A percentile compares a stretch with the other conserved stretches of the same genome.
Evolutionary conservation across 2,113 vertebrate genomes (phyloP).

Genomic region (Tachysurus vachellii): DNA sequence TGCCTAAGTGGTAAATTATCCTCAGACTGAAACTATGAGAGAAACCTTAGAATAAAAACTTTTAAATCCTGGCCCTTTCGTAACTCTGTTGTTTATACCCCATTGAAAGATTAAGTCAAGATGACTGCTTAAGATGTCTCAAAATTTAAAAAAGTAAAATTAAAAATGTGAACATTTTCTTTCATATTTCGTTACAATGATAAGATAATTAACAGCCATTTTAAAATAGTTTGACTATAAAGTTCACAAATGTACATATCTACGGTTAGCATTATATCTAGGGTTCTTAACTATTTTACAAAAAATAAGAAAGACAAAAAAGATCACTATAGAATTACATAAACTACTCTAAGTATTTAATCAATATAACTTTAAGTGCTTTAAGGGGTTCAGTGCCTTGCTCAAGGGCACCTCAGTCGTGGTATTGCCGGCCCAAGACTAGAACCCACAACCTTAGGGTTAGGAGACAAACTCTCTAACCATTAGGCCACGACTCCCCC

Average conservation of each 20-base stretch:
- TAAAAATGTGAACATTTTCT: background rate
- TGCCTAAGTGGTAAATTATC: background rate
- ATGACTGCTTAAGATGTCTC: background rate
- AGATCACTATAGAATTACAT: background rate
- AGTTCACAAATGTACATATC: background rate
- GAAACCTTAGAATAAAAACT: background rate
- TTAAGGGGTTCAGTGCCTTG: too few relatives aligned
- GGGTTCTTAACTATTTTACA: background rate
- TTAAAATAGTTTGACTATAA: background rate
- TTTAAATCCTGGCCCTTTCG: background rate
- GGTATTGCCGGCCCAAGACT: too few relatives aligned
- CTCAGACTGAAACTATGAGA: background rate
- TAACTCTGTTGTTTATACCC: background rate
- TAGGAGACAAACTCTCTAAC: too few relatives aligned
- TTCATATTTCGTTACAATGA: background rate
- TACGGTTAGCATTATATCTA: background rate
- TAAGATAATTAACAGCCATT: background rate
- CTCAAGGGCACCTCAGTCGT: too few relatives aligned
- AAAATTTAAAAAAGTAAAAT: background rate
- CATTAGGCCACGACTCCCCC: too few relatives aligned
- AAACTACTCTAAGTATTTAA: background rate
- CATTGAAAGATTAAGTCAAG: background rate
- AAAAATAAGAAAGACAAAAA: background rate
- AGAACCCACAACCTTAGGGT: too few relatives aligned
- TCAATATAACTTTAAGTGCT: too few relatives aligned